Evolutionary conservation across 1,140 invertebrate genomes (phyloP).

Genomic region (Listronotus bonariensis): DNA sequence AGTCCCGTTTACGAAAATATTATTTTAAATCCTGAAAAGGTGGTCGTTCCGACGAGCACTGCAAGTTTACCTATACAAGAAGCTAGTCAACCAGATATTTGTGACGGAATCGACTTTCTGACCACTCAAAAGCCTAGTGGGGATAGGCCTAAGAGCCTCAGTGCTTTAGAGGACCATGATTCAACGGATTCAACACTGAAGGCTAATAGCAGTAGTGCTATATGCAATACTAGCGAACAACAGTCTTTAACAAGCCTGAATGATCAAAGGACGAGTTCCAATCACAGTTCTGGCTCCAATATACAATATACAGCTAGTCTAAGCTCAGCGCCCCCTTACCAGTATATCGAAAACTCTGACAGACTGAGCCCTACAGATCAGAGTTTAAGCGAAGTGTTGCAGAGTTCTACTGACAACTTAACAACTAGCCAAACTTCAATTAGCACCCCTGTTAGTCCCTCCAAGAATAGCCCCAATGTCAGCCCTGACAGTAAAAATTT

Average conservation of each 20-base stretch:
- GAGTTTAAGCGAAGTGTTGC: constrained; percentile 49
- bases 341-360: constrained; percentile 44
- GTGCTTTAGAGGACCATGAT: constrained; percentile 47
- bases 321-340: constrained; percentile 41
- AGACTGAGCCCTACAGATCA: constrained; percentile 42
- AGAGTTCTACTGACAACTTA: constrained; percentile 48
- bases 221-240: constrained; percentile 48
- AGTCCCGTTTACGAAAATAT: constrained; percentile 60
- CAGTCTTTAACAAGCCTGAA: constrained; percentile 38
- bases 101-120: background rate
- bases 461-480: constrained; percentile 50
- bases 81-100: constrained; percentile 58
- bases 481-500: constrained; percentile 42
- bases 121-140: constrained; percentile 7
- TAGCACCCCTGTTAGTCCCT: constrained; percentile 46
- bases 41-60: constrained; percentile 58
- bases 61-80: constrained; percentile 61
- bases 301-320: constrained; percentile 46
- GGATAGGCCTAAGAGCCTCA: constrained; percentile 50
- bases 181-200: constrained; percentile 37
- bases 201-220: constrained; percentile 43
- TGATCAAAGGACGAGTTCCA: constrained; percentile 44
- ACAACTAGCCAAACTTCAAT: constrained; percentile 45
- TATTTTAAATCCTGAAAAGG: constrained; percentile 59
- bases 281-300: constrained; percentile 44